Conservation (phyloP, 1,140 invertebrate genomes). For the Drosophila suzukii region DNA sequence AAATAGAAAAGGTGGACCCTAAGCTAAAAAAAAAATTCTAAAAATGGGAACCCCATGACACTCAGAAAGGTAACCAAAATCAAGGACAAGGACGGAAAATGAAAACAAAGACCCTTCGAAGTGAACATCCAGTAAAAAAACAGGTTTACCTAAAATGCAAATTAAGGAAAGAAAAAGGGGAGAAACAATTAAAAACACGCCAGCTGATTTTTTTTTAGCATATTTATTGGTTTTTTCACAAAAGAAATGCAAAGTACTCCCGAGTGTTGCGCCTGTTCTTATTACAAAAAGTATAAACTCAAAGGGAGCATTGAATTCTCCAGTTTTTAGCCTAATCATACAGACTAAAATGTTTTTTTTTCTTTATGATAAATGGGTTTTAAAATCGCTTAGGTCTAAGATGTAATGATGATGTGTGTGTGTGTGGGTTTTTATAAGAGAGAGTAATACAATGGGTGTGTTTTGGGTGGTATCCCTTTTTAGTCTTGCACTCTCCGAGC, state of each 20-base stretch:
- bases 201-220: conserved; percentile 4
- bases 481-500: conserved; percentile 72
- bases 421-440: conserved; percentile 19
- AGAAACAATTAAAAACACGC: conserved; percentile 5
- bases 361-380: conserved; percentile 39
- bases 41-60: too few relatives aligned
- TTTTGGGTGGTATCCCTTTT: conserved; percentile 9
- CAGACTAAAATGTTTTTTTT: conserved; percentile 25
- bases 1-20: too few relatives aligned
- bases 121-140: background rate
- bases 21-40: too few relatives aligned
- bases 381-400: conserved; percentile 57
- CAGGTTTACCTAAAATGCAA: conserved; percentile 14
- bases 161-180: background rate
- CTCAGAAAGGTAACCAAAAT: too few relatives aligned
- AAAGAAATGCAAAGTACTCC: conserved; percentile 56
- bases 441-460: conserved; percentile 32
- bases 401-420: conserved; percentile 43
- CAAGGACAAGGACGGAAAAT: conserved; percentile 3
- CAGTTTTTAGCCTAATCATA: conserved; percentile 44
- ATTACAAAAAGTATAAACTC: conserved; percentile 48
- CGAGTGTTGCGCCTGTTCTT: conserved; percentile 47
- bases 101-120: conserved; percentile 1
- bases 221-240: conserved; percentile 46
- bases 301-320: conserved; percentile 31